Conservation (phyloP, 1,140 invertebrate genomes). For the Triops longicaudatus region DNA sequence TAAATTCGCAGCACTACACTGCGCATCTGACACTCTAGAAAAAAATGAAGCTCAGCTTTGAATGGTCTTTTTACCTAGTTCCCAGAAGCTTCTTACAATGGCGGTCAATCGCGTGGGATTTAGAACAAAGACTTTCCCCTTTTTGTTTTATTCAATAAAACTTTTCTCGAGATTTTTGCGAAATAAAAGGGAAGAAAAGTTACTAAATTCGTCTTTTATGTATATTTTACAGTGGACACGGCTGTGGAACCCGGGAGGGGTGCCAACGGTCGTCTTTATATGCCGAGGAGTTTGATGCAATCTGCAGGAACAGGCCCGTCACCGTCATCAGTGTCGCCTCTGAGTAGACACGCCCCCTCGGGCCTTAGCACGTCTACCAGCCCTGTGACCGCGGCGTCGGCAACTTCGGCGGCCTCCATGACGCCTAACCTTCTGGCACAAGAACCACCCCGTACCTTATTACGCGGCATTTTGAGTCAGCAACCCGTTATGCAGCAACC, state of each 20-base stretch:
- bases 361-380: constrained; percentile 27
- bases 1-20: background rate
- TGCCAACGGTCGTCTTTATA: constrained; percentile 17
- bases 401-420: constrained; percentile 28
- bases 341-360: background rate
- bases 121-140: background rate
- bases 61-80: background rate
- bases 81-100: background rate
- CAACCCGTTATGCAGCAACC: constrained; percentile 37
- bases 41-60: background rate
- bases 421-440: constrained; percentile 32
- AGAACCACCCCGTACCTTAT: constrained; percentile 39
- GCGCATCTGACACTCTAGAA: background rate
- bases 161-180: background rate
- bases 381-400: constrained; percentile 2
- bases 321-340: constrained; percentile 9
- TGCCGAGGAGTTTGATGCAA: constrained; percentile 19
- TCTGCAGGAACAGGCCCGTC: background rate
- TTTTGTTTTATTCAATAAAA: background rate
- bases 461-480: constrained; percentile 53
- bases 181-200: background rate
- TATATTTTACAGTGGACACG: constrained; percentile 23
- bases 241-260: constrained; percentile 21
- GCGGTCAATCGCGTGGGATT: constrained; percentile 6
- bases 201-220: background rate